A percentile compares a stretch with the other conserved stretches of the same genome.
Evolutionary conservation across 2,113 vertebrate species (phyloP).

Genomic region (Myanophis thanlyinensis): DNA sequence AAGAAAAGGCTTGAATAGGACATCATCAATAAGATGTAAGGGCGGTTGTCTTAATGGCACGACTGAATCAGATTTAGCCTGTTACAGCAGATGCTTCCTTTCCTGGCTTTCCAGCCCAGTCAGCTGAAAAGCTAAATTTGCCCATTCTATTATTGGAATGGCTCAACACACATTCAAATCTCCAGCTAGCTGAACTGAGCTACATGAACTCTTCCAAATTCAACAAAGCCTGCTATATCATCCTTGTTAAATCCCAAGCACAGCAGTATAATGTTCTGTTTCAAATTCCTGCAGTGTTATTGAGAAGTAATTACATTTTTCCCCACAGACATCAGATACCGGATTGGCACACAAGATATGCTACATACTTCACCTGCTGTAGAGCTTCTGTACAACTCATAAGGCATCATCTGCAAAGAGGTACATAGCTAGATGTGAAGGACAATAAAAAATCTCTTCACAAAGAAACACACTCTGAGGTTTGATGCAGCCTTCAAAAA

Average conservation of each 20-base stretch:
- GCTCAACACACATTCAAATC: background rate
- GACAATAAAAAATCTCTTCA: slow-evolving; percentile 48
- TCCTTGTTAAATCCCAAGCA: background rate
- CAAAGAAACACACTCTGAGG: slow-evolving; percentile 27
- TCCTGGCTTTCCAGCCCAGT: background rate
- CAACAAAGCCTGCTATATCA: background rate
- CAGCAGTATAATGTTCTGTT: slow-evolving; percentile 41
- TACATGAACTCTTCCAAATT: slow-evolving; percentile 2
- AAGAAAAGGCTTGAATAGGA: background rate
- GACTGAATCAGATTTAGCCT: background rate
- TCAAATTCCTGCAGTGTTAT: slow-evolving; percentile 44
- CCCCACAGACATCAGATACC: background rate
- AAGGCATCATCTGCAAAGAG: slow-evolving; percentile 36
- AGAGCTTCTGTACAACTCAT: slow-evolving; percentile 55
- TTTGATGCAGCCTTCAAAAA: slow-evolving; percentile 55
- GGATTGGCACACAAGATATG: slow-evolving; percentile 35
- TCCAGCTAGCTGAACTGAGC: background rate
- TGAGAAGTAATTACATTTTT: slow-evolving; percentile 8
- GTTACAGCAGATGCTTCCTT: background rate
- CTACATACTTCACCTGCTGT: slow-evolving; percentile 60
- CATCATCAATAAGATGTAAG: background rate
- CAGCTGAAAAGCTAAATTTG: background rate
- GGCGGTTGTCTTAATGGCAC: too few relatives aligned
- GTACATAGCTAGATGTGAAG: slow-evolving; percentile 21
- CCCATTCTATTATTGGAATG: background rate